These are phyloP conservation scores for Hucho hucho DNA, from an alignment of 2,113 vertebrate species.

Conservation along the genomic window DNA sequence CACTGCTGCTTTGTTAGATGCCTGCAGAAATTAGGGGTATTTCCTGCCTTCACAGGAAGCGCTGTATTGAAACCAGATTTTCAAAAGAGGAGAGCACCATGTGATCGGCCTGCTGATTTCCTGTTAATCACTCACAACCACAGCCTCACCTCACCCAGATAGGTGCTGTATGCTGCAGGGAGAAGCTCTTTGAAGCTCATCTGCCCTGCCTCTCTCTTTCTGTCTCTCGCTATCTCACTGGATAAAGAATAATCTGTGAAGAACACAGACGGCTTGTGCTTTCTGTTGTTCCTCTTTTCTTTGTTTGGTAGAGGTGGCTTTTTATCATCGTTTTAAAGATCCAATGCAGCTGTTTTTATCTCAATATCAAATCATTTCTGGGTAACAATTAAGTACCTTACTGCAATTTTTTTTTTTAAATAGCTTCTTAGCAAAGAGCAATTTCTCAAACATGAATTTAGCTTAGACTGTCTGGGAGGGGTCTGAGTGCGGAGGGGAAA, in stretches of 20 bases:
- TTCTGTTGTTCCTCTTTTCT: conserved; percentile 54
- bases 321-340: conserved; percentile 5
- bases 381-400: too few species aligned
- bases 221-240: not conserved
- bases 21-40: conserved; percentile 76
- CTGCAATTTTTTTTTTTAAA: too few species aligned
- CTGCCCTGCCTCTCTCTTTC: conserved; percentile 7
- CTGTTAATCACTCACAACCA: conserved; percentile 24
- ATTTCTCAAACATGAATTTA: too few species aligned
- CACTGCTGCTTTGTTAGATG: conserved; percentile 77
- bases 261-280: conserved; percentile 50
- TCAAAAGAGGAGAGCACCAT: conserved; percentile 22
- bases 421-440: too few species aligned
- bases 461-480: too few species aligned
- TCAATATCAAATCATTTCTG: too few species aligned
- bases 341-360: too few species aligned
- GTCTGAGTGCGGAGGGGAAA: too few species aligned
- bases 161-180: not conserved
- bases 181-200: conserved; percentile 17
- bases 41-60: conserved; percentile 84
- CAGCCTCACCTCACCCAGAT: not conserved
- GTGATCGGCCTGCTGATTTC: conserved; percentile 36
- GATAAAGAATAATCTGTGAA: conserved; percentile 41
- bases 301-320: conserved; percentile 26
- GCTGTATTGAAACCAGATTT: conserved; percentile 84